These are phyloP conservation scores for Papilio polyxenes DNA, from an alignment of 1,140 invertebrate species.

Conservation along the genomic window DNA sequence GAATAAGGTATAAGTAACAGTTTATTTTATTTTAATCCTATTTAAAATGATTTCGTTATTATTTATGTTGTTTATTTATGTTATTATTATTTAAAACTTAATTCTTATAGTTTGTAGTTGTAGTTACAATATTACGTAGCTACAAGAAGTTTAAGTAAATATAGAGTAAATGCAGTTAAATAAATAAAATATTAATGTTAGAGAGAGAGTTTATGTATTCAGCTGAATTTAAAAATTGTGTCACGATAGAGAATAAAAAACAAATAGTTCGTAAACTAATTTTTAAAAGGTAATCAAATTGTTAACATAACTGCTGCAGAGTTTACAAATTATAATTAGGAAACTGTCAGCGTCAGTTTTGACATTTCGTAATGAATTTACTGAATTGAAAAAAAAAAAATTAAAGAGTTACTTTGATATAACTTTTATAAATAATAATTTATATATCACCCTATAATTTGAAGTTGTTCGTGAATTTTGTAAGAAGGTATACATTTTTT, in stretches of 20 bases:
- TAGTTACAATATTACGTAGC: not conserved
- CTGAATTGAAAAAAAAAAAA: not conserved
- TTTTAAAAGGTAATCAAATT: constrained; percentile 11
- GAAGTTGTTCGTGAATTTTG: not conserved
- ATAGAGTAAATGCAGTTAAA: not conserved
- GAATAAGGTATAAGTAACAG: not conserved
- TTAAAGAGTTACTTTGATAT: not conserved
- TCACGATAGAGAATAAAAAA: constrained; percentile 7
- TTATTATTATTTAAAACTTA: not conserved
- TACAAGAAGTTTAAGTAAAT: not conserved
- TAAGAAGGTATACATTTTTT: not conserved
- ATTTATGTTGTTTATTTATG: not conserved
- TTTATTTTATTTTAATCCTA: not conserved
- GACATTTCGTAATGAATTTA: not conserved
- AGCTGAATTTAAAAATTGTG: constrained; percentile 20
- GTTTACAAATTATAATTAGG: not conserved
- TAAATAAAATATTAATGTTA: not conserved
- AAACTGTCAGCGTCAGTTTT: not conserved
- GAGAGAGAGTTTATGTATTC: not conserved
- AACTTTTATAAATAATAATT: no score
- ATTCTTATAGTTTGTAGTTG: not conserved
- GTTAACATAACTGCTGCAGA: not conserved
- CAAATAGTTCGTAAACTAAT: not conserved
- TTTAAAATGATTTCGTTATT: not conserved
- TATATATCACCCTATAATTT: not conserved